phyloP scores from a whole-genome alignment of 2,113 vertebrate species.

The Oenanthe oenanthe region DNA sequence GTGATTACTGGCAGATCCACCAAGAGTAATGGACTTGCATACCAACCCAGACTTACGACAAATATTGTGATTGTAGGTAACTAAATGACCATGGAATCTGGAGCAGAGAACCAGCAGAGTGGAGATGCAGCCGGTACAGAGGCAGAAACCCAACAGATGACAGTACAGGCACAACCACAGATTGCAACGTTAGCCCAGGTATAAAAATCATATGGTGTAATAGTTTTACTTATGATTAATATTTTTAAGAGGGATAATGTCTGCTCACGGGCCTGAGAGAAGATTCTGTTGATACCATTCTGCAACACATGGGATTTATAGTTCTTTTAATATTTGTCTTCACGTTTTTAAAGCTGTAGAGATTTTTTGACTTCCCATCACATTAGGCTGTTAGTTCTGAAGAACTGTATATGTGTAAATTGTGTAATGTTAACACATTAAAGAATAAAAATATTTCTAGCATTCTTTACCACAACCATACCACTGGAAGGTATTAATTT shows the following conservation, averaged over 20 bases:
- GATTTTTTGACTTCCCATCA: background rate
- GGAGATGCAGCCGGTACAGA: conserved; percentile 93
- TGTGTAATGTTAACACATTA: background rate
- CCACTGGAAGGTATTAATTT: background rate
- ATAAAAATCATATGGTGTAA: conserved; percentile 61
- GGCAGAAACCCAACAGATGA: conserved; percentile 93
- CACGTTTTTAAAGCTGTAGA: conserved; percentile 3
- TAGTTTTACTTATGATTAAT: conserved; percentile 26
- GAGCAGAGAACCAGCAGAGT: conserved; percentile 95
- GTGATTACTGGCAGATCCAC: conserved; percentile 20
- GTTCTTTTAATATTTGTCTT: conserved; percentile 20
- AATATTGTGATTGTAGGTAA: conserved; percentile 84
- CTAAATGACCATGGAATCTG: conserved; percentile 99
- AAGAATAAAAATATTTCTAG: background rate
- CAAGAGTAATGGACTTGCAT: conserved; percentile 25
- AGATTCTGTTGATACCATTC: background rate
- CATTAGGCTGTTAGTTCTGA: background rate
- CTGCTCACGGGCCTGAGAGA: background rate
- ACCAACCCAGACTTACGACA: conserved; percentile 62
- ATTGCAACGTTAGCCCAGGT: conserved; percentile 96
- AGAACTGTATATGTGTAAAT: background rate
- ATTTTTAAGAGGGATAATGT: conserved; percentile 27
- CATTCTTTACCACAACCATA: background rate
- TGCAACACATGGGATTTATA: background rate
- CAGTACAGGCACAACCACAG: conserved; percentile 86